Percentiles rank a stretch among this genome's conserved stretches.
Evolutionary conservation across 2,797 vertebrate species (phyloP).

Genomic region (Pelodytes ibericus): DNA sequence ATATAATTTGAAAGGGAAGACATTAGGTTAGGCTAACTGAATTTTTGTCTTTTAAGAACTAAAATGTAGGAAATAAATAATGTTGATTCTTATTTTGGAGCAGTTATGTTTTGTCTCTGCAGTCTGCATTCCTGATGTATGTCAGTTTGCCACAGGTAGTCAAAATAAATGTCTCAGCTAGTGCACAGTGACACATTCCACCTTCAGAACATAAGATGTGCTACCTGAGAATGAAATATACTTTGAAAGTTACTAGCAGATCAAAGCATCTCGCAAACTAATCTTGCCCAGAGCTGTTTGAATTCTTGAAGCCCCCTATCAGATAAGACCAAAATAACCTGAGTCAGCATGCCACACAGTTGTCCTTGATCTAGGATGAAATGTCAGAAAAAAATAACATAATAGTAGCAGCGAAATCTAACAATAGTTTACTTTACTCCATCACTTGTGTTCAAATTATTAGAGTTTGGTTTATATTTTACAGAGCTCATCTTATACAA

Average conservation of each 20-base stretch:
- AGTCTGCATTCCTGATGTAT: neutral
- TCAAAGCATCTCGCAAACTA: conserved; percentile 9
- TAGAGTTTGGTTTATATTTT: too few relatives aligned
- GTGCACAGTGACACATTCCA: neutral
- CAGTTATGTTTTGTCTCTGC: neutral
- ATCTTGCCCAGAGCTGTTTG: conserved; percentile 11
- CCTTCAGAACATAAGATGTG: conserved; percentile 22
- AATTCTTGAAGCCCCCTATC: conserved; percentile 36
- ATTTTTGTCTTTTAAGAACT: too few relatives aligned
- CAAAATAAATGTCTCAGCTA: neutral
- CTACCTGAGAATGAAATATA: conserved; percentile 8
- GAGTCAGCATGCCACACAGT: conserved; percentile 11
- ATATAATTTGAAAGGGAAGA: too few relatives aligned
- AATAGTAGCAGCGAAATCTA: neutral
- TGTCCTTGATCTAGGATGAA: neutral
- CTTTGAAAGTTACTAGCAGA: neutral
- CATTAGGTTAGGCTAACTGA: too few relatives aligned
- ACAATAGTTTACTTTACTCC: neutral
- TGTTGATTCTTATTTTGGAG: neutral
- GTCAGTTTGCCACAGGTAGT: neutral
- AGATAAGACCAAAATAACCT: conserved; percentile 16
- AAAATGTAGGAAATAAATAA: neutral
- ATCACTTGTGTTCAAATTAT: neutral
- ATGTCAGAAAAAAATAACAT: neutral
- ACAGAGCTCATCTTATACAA: too few relatives aligned